Percentiles rank a stretch among this genome's conserved stretches.
Conservation (phyloP, 2,797 vertebrate species). For the Anguilla pacifica region DNA sequence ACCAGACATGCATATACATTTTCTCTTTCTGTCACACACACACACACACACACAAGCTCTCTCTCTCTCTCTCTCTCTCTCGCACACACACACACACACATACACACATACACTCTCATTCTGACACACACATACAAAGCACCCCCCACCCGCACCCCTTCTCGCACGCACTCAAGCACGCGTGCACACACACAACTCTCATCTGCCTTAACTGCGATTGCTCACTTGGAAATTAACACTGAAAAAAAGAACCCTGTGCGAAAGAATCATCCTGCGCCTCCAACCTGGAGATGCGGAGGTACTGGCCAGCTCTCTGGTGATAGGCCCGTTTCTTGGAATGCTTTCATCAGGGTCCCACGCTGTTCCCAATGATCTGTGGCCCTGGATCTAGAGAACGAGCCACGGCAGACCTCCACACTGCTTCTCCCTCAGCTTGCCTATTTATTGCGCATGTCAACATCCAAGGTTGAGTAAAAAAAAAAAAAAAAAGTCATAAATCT, state of each 20-base stretch:
- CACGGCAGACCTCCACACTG: background rate
- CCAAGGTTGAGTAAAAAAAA: background rate
- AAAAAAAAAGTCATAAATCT: background rate
- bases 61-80: too few species aligned
- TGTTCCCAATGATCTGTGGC: background rate
- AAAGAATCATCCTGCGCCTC: background rate
- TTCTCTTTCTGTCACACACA: background rate
- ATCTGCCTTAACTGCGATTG: background rate
- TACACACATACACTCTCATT: background rate
- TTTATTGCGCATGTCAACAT: background rate
- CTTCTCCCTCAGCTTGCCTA: background rate
- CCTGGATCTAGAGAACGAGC: background rate
- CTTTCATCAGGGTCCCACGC: background rate
- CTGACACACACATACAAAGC: background rate
- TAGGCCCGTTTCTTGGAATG: constrained; percentile 6
- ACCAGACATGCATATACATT: background rate
- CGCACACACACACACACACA: background rate
- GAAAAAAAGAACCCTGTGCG: background rate
- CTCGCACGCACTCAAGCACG: background rate
- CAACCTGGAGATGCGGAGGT: background rate
- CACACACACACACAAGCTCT: too few species aligned
- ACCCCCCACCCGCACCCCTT: background rate
- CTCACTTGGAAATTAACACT: constrained; percentile 6
- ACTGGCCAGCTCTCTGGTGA: background rate
- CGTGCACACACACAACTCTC: background rate